These are phyloP conservation scores for Teinopalpus imperialis DNA, from an alignment of 2,888 invertebrate species.

Conservation along the genomic window DNA sequence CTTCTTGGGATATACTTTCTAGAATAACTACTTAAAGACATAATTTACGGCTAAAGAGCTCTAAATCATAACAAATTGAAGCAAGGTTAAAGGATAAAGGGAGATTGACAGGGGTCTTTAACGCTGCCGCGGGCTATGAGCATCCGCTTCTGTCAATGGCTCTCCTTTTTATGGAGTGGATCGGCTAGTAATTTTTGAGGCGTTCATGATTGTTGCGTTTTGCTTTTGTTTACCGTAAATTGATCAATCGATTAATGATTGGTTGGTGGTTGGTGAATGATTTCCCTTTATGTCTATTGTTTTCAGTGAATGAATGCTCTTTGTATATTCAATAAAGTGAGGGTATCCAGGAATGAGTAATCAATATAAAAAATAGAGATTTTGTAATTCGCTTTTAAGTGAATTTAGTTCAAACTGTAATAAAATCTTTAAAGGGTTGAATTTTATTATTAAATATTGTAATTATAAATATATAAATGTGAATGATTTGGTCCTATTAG, in stretches of 20 bases:
- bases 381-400: too few relatives aligned
- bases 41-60: conserved; percentile 29
- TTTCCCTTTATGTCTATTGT: not conserved
- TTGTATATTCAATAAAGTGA: too few relatives aligned
- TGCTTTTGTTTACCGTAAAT: conserved; percentile 19
- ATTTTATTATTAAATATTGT: too few relatives aligned
- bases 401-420: too few relatives aligned
- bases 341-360: too few relatives aligned
- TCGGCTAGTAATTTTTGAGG: conserved; percentile 50
- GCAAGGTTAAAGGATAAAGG: conserved; percentile 58
- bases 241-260: conserved; percentile 13
- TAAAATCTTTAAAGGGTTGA: too few relatives aligned
- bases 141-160: conserved; percentile 55
- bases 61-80: conserved; percentile 68
- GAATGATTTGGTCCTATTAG: too few relatives aligned
- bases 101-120: conserved; percentile 68
- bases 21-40: conserved; percentile 20
- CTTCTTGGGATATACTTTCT: too few relatives aligned
- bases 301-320: too few relatives aligned
- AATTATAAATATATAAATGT: too few relatives aligned
- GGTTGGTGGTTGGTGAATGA: conserved; percentile 1
- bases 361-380: too few relatives aligned
- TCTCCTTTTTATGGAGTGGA: conserved; percentile 56
- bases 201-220: conserved; percentile 29
- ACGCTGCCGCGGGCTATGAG: conserved; percentile 48